A percentile compares a stretch with the other conserved stretches of the same genome.
Evolutionary conservation across 2,113 vertebrate genomes (phyloP).

Genomic region (Rhinopomastus cyanomelas): DNA sequence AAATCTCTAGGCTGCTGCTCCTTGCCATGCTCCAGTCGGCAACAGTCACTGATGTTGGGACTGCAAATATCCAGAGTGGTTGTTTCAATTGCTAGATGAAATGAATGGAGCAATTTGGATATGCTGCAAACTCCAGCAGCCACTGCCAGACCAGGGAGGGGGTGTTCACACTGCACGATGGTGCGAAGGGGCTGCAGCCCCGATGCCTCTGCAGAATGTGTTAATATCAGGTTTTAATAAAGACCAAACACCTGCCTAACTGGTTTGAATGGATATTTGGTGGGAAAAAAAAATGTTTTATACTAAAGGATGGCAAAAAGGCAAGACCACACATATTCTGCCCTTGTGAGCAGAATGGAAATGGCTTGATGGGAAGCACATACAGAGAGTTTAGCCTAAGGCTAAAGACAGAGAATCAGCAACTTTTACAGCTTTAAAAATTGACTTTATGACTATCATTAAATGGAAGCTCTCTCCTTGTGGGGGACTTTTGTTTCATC

Average conservation of each 20-base stretch:
- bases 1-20: neutral
- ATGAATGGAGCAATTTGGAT: neutral
- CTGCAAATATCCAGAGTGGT: neutral
- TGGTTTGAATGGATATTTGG: neutral
- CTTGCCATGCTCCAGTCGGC: neutral
- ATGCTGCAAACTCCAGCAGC: neutral
- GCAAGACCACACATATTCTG: neutral
- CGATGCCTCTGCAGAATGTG: neutral
- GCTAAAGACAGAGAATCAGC: neutral
- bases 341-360: neutral
- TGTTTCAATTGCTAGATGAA: neutral
- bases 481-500: neutral
- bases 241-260: neutral
- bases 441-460: conserved; percentile 21
- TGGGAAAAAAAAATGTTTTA: neutral
- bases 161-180: rapidly evolving
- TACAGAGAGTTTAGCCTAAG: neutral
- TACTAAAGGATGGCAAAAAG: neutral
- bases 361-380: neutral
- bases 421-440: conserved; percentile 48
- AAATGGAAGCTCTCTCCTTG: neutral
- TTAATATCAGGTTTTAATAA: neutral
- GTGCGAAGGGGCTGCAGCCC: neutral
- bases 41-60: neutral
- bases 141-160: rapidly evolving